Conservation (phyloP, 2,797 vertebrate species). For the Thamnophis elegans region DNA sequence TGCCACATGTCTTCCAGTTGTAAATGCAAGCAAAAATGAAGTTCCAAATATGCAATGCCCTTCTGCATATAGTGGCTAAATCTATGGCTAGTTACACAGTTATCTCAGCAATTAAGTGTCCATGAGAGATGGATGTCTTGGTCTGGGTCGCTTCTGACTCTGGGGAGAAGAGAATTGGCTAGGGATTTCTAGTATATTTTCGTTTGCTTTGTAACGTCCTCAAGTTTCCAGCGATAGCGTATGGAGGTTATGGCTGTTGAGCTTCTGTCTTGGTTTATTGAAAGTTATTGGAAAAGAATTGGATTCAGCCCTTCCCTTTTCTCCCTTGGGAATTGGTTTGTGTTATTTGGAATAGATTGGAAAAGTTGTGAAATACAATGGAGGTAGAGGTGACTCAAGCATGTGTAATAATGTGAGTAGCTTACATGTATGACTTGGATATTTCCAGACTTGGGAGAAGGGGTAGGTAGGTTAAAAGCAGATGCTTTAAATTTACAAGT, state of each 20-base stretch:
- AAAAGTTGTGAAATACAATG: not conserved
- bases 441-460: not conserved
- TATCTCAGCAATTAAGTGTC: not conserved
- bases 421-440: not conserved
- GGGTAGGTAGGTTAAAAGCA: not conserved
- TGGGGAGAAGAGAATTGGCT: not conserved
- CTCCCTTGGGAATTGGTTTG: not conserved
- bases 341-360: not conserved
- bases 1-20: constrained; percentile 46
- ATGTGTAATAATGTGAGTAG: not conserved
- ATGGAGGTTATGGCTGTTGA: not conserved
- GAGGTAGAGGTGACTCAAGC: not conserved
- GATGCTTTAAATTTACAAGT: not conserved
- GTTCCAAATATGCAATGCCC: constrained; percentile 73
- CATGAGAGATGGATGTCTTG: not conserved
- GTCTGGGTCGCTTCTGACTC: not conserved
- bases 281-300: not conserved
- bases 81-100: constrained; percentile 3
- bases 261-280: not conserved
- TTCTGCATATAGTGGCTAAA: not conserved
- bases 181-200: not conserved
- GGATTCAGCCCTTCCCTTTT: not conserved
- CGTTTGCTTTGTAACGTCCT: not conserved
- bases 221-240: not conserved
- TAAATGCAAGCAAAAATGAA: constrained; percentile 55